Evolutionary conservation across 2,113 vertebrate species (phyloP).

Genomic region (Psammodynastes pulverulentus): DNA sequence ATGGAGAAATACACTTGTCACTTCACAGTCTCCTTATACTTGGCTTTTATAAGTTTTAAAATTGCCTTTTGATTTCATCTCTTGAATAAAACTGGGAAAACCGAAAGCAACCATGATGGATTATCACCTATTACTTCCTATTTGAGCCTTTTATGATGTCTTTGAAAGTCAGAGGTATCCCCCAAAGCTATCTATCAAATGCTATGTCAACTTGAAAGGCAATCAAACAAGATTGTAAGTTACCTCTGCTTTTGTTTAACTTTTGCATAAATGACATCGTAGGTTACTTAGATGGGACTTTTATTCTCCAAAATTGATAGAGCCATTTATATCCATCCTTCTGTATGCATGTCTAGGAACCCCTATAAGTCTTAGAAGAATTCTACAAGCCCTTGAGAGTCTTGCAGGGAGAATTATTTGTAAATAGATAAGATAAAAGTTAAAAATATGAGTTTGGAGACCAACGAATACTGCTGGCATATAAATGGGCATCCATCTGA

Average conservation of each 20-base stretch:
- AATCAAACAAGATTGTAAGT: not conserved
- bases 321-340: not conserved
- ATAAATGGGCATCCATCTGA: not conserved
- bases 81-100: not conserved
- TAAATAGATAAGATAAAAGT: not conserved
- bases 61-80: not conserved
- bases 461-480: not conserved
- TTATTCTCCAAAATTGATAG: not conserved
- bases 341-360: not conserved
- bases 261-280: not conserved
- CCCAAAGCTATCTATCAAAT: not conserved
- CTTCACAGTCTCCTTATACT: not conserved
- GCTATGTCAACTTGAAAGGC: not conserved
- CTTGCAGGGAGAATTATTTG: not conserved
- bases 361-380: not conserved
- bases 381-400: not conserved
- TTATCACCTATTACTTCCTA: not conserved
- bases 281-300: not conserved
- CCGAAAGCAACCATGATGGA: not conserved
- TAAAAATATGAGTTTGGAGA: not conserved
- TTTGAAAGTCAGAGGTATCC: not conserved
- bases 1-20: not conserved
- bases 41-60: not conserved
- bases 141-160: not conserved
- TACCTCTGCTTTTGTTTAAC: not conserved